Evolutionary conservation across 2,888 invertebrate species (phyloP).

Genomic region (Diaperis boleti): DNA sequence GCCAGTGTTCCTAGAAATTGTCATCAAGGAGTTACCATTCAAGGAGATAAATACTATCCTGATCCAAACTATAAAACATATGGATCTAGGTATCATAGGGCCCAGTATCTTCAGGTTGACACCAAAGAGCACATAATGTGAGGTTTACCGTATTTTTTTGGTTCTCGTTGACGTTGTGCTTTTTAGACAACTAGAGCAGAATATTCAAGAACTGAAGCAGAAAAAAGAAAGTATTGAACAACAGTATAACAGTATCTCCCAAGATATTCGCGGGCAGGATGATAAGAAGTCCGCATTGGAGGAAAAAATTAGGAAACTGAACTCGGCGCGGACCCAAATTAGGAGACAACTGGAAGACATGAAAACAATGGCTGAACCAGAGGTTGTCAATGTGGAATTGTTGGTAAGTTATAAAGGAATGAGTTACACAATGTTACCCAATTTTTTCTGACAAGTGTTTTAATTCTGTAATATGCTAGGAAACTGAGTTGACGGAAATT

Average conservation of each 20-base stretch:
- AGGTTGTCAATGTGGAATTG: constrained; percentile 58
- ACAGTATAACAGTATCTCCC: constrained; percentile 54
- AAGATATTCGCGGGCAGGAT: constrained; percentile 53
- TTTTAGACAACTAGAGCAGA: constrained; percentile 48
- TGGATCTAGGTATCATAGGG: constrained; percentile 70
- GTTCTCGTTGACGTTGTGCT: constrained; percentile 5
- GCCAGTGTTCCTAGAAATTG: constrained; percentile 79
- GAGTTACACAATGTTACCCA: neutral
- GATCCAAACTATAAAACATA: constrained; percentile 84
- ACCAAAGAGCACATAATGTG: constrained; percentile 74
- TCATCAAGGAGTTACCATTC: constrained; percentile 74
- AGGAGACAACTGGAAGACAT: constrained; percentile 56
- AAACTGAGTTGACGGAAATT: constrained; percentile 60
- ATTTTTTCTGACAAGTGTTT: constrained; percentile 6
- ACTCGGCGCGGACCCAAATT: constrained; percentile 49
- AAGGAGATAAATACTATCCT: constrained; percentile 78
- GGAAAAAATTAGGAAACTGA: constrained; percentile 56
- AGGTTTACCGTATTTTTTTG: constrained; percentile 51
- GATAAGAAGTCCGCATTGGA: constrained; percentile 54
- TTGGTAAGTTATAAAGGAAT: constrained; percentile 52
- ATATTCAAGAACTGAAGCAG: constrained; percentile 55
- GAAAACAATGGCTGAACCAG: constrained; percentile 60
- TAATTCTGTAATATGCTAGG: constrained; percentile 48
- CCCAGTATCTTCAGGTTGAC: constrained; percentile 76
- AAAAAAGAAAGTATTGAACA: constrained; percentile 55